A percentile compares a stretch with the other conserved stretches of the same genome.
These are phyloP conservation scores for Matsumurasca onukii DNA, from an alignment of 1,140 invertebrate genomes.

Conservation along the genomic window DNA sequence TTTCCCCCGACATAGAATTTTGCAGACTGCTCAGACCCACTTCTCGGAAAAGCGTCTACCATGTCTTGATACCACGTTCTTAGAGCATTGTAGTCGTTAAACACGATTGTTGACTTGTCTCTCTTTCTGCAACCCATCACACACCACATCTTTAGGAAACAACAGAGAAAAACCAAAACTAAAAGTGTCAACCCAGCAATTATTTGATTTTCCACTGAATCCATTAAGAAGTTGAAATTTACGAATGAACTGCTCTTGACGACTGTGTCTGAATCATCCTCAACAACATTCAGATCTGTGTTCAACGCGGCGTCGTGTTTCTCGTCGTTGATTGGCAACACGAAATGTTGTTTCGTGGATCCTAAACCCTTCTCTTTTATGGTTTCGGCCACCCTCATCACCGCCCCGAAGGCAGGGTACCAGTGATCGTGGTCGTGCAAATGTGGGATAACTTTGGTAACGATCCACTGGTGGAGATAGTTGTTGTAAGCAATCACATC, in stretches of 20 bases:
- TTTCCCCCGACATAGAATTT: background rate
- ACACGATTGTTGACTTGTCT: background rate
- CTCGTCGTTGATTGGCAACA: background rate
- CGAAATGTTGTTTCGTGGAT: background rate
- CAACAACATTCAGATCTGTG: background rate
- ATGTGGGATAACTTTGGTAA: slow-evolving; percentile 34
- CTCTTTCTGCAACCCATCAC: background rate
- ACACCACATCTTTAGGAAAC: background rate
- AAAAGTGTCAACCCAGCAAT: background rate
- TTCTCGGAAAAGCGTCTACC: background rate
- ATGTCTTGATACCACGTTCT: background rate
- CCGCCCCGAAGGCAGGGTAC: slow-evolving; percentile 38
- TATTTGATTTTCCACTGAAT: background rate
- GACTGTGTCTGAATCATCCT: background rate
- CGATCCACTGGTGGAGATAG: slow-evolving; percentile 34
- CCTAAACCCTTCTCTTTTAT: slow-evolving; percentile 35
- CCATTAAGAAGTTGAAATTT: background rate
- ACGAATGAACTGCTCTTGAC: background rate
- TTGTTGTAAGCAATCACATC: slow-evolving; percentile 35
- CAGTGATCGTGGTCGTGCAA: slow-evolving; percentile 35
- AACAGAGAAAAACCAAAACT: background rate
- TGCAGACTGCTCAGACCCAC: background rate
- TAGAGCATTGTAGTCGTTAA: background rate
- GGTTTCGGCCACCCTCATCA: slow-evolving; percentile 38
- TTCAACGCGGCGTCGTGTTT: background rate